These are phyloP conservation scores for Planococcus citri DNA, from an alignment of 1,140 invertebrate species.

Conservation along the genomic window DNA sequence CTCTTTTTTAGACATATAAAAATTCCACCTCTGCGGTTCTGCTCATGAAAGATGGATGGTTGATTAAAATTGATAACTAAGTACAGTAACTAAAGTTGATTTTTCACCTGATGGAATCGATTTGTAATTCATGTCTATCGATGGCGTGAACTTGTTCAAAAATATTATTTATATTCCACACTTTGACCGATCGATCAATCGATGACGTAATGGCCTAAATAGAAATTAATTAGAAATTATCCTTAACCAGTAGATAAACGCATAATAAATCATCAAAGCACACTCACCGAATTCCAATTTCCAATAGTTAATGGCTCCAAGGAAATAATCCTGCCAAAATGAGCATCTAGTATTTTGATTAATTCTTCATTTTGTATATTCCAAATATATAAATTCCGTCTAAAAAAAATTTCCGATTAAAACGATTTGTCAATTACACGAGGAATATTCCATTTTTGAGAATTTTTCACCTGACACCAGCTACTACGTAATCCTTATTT, in stretches of 20 bases:
- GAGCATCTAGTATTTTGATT: slow-evolving; percentile 86
- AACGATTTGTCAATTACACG: background rate
- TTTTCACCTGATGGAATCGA: slow-evolving; percentile 67
- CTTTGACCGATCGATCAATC: slow-evolving; percentile 94
- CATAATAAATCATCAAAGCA: slow-evolving; percentile 10
- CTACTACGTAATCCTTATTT: slow-evolving; percentile 81
- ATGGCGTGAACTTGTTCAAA: slow-evolving; percentile 95
- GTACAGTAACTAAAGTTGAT: too few species aligned
- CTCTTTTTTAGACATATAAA: too few species aligned
- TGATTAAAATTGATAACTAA: too few species aligned
- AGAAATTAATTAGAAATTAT: background rate
- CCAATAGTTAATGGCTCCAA: slow-evolving; percentile 71
- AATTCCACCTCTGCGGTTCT: too few species aligned
- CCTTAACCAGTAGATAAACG: background rate
- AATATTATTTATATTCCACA: slow-evolving; percentile 99
- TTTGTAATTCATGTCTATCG: slow-evolving; percentile 86
- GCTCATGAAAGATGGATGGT: too few species aligned
- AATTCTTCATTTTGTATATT: slow-evolving; percentile 61
- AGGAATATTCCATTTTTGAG: background rate
- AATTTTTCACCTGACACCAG: slow-evolving; percentile 61
- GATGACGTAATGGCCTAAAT: slow-evolving; percentile 80
- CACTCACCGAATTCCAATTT: slow-evolving; percentile 66
- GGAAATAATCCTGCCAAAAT: slow-evolving; percentile 92
- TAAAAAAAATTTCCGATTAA: slow-evolving; percentile 35
- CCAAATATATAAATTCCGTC: slow-evolving; percentile 95